A percentile compares a stretch with the other conserved stretches of the same genome.
These are phyloP conservation scores for Poeciliopsis turrubarensis DNA, from an alignment of 2,113 vertebrate species.

Conservation along the genomic window DNA sequence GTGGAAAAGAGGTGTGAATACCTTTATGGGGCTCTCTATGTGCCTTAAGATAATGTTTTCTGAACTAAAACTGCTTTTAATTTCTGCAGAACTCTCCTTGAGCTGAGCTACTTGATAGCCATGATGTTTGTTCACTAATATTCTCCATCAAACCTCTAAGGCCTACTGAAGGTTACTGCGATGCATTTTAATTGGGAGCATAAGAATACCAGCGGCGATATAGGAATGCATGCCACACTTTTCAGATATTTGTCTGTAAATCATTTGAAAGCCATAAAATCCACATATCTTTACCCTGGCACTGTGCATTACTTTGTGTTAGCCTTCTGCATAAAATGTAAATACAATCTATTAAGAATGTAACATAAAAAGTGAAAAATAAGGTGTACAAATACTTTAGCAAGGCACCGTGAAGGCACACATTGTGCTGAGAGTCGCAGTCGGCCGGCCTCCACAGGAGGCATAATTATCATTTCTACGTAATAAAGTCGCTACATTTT, in stretches of 20 bases:
- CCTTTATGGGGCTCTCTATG: no score
- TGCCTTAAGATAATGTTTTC: no score
- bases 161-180: background rate
- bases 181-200: background rate
- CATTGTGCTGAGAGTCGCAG: slow-evolving; percentile 34
- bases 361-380: background rate
- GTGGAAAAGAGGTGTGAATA: no score
- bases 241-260: background rate
- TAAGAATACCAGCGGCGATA: background rate
- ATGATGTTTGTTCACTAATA: background rate
- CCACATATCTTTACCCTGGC: background rate
- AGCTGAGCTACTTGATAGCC: no score
- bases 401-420: slow-evolving; percentile 41
- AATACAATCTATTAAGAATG: background rate
- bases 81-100: no score
- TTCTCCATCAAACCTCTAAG: background rate
- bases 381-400: slow-evolving; percentile 32
- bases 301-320: background rate
- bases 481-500: slow-evolving; percentile 69
- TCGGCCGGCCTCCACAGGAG: slow-evolving; percentile 54
- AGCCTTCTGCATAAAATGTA: background rate
- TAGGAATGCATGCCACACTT: background rate
- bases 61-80: no score
- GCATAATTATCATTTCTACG: slow-evolving; percentile 73
- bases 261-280: background rate